Conservation (phyloP, 2,113 vertebrate species). For the Uria aalge region DNA sequence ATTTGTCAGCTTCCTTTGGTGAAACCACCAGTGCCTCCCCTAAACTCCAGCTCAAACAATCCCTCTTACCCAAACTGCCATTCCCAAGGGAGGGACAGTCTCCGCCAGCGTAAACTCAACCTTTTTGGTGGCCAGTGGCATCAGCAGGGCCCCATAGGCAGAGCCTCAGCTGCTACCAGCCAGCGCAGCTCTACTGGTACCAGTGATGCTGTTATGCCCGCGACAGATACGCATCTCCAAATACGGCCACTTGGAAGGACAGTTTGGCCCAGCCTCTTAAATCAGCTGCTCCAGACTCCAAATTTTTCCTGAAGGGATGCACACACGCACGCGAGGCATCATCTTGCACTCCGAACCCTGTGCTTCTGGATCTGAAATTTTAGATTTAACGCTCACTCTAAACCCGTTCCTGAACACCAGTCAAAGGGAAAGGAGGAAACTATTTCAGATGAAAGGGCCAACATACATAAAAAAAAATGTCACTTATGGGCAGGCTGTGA, state of each 20-base stretch:
- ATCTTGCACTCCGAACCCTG: rapidly evolving
- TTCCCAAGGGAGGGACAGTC: not conserved
- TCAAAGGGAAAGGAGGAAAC: not conserved
- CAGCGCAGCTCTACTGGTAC: not conserved
- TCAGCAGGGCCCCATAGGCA: not conserved
- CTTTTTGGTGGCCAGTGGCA: not conserved
- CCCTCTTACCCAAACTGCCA: not conserved
- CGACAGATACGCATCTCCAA: not conserved
- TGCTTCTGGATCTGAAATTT: not conserved
- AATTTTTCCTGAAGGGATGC: not conserved
- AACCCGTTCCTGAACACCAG: not conserved
- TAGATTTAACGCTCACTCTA: not conserved
- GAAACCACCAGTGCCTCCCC: not conserved
- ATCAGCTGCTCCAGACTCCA: not conserved
- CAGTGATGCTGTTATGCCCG: not conserved
- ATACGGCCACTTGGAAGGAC: not conserved
- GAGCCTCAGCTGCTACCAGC: not conserved
- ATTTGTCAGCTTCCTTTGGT: not conserved
- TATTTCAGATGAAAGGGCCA: not conserved
- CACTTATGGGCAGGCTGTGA: not conserved
- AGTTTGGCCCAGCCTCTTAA: not conserved
- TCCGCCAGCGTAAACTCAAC: not conserved
- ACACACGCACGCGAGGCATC: rapidly evolving
- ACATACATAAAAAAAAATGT: not conserved
- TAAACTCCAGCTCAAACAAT: not conserved